Evolutionary conservation across 2,888 invertebrate genomes (phyloP).

Genomic region (Macropis europaea): DNA sequence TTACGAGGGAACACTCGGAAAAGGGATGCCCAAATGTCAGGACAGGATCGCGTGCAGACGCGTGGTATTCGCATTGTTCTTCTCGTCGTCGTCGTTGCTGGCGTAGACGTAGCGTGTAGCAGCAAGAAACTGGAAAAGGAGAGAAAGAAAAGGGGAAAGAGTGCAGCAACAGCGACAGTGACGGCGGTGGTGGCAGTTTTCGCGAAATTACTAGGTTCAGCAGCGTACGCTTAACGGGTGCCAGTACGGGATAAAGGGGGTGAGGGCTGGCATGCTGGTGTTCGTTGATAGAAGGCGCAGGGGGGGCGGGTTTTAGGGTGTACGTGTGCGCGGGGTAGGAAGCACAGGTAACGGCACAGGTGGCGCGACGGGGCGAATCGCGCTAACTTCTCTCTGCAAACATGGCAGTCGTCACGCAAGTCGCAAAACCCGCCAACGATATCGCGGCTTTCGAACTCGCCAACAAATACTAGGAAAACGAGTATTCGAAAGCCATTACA

Average conservation of each 20-base stretch:
- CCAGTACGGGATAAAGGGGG: conserved; percentile 25
- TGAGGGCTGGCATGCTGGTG: conserved; percentile 15
- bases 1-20: conserved; percentile 9
- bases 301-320: neutral
- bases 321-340: conserved; percentile 24
- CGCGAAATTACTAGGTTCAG: conserved; percentile 59
- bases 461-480: conserved; percentile 41
- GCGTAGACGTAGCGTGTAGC: conserved; percentile 16
- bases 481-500: conserved; percentile 46
- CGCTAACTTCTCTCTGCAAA: conserved; percentile 70
- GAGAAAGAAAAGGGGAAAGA: conserved; percentile 20
- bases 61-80: conserved; percentile 47
- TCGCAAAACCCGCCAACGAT: conserved; percentile 64
- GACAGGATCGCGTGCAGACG: conserved; percentile 58
- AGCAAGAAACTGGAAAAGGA: conserved; percentile 7
- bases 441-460: conserved; percentile 57
- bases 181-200: conserved; percentile 57
- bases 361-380: conserved; percentile 60
- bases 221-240: conserved; percentile 44
- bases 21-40: conserved; percentile 45
- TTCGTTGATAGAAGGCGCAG: conserved; percentile 10
- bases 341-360: conserved; percentile 52
- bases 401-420: conserved; percentile 78
- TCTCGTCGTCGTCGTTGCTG: conserved; percentile 19
- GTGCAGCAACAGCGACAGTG: conserved; percentile 41